Base-by-base conservation (phyloP, 2,797 vertebrate genomes). In the Florisuga fusca region DNA sequence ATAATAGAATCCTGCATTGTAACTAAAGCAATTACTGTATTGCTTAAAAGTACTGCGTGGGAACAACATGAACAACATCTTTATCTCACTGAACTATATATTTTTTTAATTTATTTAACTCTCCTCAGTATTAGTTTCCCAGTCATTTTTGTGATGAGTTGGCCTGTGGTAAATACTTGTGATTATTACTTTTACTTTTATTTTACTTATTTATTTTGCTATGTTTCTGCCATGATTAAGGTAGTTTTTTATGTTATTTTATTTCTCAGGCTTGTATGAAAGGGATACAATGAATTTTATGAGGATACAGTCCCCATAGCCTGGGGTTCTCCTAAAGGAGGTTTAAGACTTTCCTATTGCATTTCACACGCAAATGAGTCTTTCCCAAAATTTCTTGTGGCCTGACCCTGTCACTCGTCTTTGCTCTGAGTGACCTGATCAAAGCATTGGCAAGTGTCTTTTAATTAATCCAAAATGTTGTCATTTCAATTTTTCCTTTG, bases 161-260 rank as follows among this genome's bases (percentile, higher is more conserved):
- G 80, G 54, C 29, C 68, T 66, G 19, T 3, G 3, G 43, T 66
- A 84, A 79, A 43, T 34, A 45, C 27, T 20, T 50, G 80, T 15
- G 33, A 45, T 18, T 68, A 11, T 34, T n/a, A 17, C 71, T 50
- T 43, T 80, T 80, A 21, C 3, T 53, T 48, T 29, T 20, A 68
- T 74, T 62, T 27, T n/a, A 48, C 43, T 26, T 18, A 64, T 71
- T 62, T 34, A 21, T 25, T 38, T 74, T 41, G 4, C 3, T n/a
- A 5, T 12, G 27, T 45, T 77, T 53, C 43, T 80, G 48, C 55
- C 26, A 4, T 27, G 51, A 84, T 14, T 15, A 27, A 63, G 29
- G 76, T 97, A 97, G 95, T 95, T 97, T 98, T 98, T 98, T 96
- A 98, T 97, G 97, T 94, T 95, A 95, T 83, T 96, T 96, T 96